Percentiles rank a stretch among this genome's conserved stretches.
These are phyloP conservation scores for Hozukius guyotensis DNA, from an alignment of 2,797 vertebrate genomes.

Conservation along the genomic window DNA sequence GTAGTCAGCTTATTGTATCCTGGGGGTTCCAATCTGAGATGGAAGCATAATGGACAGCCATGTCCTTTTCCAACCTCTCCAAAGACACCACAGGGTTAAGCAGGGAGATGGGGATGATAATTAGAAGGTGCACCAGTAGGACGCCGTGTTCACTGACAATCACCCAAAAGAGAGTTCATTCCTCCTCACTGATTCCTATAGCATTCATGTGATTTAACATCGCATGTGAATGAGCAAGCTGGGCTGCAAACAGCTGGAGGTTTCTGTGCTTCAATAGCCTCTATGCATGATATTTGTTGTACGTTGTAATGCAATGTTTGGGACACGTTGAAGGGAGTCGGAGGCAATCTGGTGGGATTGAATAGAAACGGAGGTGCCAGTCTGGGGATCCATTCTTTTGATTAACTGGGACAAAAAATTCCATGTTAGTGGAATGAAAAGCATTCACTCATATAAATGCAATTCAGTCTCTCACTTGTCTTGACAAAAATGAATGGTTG, in stretches of 20 bases:
- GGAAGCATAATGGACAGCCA: constrained; percentile 46
- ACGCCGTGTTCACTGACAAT: constrained; percentile 51
- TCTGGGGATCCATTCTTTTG: constrained; percentile 51
- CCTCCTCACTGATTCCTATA: constrained; percentile 48
- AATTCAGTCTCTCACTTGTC: constrained; percentile 45
- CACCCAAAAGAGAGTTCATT: constrained; percentile 51
- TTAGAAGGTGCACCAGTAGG: constrained; percentile 61
- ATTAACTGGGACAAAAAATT: constrained; percentile 61
- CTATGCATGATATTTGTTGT: constrained; percentile 54
- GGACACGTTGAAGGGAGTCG: constrained; percentile 30
- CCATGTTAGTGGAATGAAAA: constrained; percentile 56
- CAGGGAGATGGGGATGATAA: constrained; percentile 53
- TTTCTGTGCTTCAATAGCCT: constrained; percentile 41
- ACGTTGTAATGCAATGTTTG: constrained; percentile 53
- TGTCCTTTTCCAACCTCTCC: constrained; percentile 40
- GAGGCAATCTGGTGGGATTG: constrained; percentile 42
- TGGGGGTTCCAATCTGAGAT: constrained; percentile 22
- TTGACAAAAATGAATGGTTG: constrained; percentile 64
- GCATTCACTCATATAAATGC: constrained; percentile 55
- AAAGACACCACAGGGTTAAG: constrained; percentile 54
- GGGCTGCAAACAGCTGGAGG: constrained; percentile 62
- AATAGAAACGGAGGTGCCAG: constrained; percentile 51
- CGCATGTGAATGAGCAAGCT: constrained; percentile 60
- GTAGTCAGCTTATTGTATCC: constrained; percentile 40
- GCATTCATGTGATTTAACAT: constrained; percentile 52